Percentiles rank a stretch among this genome's conserved stretches.
Conservation (phyloP, 2,797 vertebrate genomes). For the Perodicticus potto region DNA sequence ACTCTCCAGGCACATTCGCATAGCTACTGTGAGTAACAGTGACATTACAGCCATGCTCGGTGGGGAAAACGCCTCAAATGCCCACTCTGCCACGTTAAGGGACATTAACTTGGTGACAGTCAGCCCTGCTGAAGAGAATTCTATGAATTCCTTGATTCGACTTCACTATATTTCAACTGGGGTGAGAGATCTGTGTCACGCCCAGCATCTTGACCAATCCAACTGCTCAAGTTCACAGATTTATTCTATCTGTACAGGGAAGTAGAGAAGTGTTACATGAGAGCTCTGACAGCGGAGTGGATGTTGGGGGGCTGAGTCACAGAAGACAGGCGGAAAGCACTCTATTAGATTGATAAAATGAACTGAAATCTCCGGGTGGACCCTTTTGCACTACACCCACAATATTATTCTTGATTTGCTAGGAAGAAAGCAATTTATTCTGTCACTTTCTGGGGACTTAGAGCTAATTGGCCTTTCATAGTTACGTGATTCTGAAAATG, state of each 20-base stretch:
- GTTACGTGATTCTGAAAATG: conserved; percentile 92
- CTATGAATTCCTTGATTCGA: conserved; percentile 45
- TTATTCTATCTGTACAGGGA: neutral
- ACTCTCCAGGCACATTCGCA: neutral
- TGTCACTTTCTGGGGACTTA: conserved; percentile 86
- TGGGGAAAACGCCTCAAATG: neutral
- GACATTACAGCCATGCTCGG: neutral
- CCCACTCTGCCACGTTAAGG: neutral
- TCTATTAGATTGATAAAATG: conserved; percentile 77
- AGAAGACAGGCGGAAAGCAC: conserved; percentile 50
- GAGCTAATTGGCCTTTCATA: conserved; percentile 90
- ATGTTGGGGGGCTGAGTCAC: neutral
- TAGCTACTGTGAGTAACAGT: neutral
- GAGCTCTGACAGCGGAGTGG: conserved; percentile 2
- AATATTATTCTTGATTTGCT: conserved; percentile 82
- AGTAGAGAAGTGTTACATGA: neutral
- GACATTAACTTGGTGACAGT: neutral
- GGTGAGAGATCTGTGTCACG: neutral
- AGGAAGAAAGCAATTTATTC: conserved; percentile 84
- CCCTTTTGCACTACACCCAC: conserved; percentile 75
- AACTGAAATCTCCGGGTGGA: conserved; percentile 73
- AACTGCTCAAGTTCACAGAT: conserved; percentile 23
- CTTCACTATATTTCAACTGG: conserved; percentile 1
- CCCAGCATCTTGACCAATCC: conserved; percentile 8
- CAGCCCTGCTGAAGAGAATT: neutral